These are phyloP conservation scores for Carcina quercana DNA, from an alignment of 2,888 invertebrate genomes.

Conservation along the genomic window DNA sequence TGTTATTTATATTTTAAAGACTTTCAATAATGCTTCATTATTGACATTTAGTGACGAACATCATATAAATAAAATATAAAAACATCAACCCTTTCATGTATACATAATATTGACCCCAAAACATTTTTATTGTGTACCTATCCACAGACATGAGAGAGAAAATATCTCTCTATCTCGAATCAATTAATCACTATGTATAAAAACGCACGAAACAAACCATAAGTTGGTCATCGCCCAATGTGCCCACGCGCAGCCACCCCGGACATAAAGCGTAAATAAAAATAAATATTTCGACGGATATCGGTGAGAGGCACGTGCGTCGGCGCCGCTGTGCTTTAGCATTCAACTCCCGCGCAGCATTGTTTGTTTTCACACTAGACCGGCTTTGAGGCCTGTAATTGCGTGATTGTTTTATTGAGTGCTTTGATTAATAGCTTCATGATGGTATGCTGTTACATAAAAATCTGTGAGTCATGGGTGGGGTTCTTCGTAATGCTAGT, in stretches of 20 bases:
- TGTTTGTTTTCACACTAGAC: constrained; percentile 56
- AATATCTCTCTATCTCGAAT: too few species aligned
- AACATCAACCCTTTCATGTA: too few species aligned
- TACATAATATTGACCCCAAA: too few species aligned
- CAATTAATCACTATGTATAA: constrained; percentile 6
- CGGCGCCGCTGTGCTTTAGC: constrained; percentile 48
- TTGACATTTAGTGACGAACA: too few species aligned
- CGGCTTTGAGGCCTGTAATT: constrained; percentile 27
- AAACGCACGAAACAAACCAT: constrained; percentile 1
- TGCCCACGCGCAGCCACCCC: constrained; percentile 24
- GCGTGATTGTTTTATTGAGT: constrained; percentile 61
- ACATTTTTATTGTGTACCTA: too few species aligned
- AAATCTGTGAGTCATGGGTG: constrained; percentile 23
- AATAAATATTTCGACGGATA: constrained; percentile 60
- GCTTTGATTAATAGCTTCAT: constrained; percentile 19
- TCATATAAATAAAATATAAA: too few species aligned
- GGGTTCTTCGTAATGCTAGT: too few species aligned
- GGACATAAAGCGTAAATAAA: constrained; percentile 53
- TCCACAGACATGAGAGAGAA: too few species aligned
- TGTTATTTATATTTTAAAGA: too few species aligned
- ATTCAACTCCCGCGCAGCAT: constrained; percentile 50
- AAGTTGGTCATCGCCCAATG: constrained; percentile 9
- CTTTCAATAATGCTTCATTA: too few species aligned
- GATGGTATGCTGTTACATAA: constrained; percentile 32
- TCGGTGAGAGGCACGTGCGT: constrained; percentile 47